Conservation (phyloP, 2,888 invertebrate genomes). For the Dryococelus australis region DNA sequence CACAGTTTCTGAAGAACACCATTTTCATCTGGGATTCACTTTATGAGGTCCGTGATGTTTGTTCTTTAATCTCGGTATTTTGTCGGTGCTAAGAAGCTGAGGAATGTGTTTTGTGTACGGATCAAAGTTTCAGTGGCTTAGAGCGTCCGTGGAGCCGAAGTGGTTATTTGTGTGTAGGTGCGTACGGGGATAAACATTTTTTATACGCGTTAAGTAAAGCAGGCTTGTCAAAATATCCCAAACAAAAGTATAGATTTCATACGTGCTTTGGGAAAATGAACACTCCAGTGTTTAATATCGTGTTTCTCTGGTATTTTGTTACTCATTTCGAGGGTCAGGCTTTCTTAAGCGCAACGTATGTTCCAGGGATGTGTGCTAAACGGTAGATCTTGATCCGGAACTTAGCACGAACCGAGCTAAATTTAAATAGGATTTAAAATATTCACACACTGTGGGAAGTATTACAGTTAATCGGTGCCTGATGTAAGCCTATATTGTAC, state of each 20-base stretch:
- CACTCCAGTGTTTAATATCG: not conserved
- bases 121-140: not conserved
- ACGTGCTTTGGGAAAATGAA: not conserved
- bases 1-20: not conserved
- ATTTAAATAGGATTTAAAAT: too few species aligned
- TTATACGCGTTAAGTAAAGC: not conserved
- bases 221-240: not conserved
- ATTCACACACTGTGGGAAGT: too few species aligned
- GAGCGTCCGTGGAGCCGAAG: not conserved
- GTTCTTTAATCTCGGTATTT: not conserved
- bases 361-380: too few species aligned
- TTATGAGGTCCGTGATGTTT: not conserved
- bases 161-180: not conserved
- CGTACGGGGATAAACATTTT: not conserved
- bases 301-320: not conserved
- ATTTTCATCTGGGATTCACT: not conserved
- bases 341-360: too few species aligned
- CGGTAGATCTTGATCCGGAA: too few species aligned
- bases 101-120: not conserved
- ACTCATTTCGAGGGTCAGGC: not conserved
- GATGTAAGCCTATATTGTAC: too few species aligned
- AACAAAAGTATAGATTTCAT: not conserved
- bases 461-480: too few species aligned
- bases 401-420: too few species aligned
- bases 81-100: not conserved